These are phyloP conservation scores for Colistium nudipinnis DNA, from an alignment of 2,113 vertebrate genomes.

Conservation along the genomic window DNA sequence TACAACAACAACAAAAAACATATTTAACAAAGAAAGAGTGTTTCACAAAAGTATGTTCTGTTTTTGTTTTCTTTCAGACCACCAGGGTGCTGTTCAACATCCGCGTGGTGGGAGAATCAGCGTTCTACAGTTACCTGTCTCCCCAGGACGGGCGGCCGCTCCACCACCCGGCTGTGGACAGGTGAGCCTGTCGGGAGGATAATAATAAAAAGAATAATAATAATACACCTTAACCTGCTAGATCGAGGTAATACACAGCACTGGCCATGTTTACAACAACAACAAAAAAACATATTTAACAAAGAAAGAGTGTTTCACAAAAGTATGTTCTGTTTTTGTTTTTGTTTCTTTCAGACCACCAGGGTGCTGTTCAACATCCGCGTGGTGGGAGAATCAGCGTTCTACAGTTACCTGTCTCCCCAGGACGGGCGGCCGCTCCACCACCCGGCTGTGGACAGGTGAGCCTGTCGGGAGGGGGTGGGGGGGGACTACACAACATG, in stretches of 20 bases:
- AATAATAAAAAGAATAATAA: no score
- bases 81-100: slow-evolving; percentile 86
- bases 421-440: slow-evolving; percentile 88
- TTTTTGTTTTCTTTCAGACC: slow-evolving; percentile 78
- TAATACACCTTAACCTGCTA: neutral
- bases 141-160: slow-evolving; percentile 88
- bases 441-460: slow-evolving; percentile 93
- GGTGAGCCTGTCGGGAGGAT: no score
- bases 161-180: slow-evolving; percentile 89
- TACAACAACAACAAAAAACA: no score
- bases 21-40: neutral
- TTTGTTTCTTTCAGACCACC: slow-evolving; percentile 75
- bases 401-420: slow-evolving; percentile 88
- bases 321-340: neutral
- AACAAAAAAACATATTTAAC: neutral
- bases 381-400: slow-evolving; percentile 82
- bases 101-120: slow-evolving; percentile 84
- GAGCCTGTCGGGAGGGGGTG: slow-evolving; percentile 59
- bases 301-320: no score
- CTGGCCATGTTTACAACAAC: neutral
- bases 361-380: slow-evolving; percentile 88
- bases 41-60: neutral
- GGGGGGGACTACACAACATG: no score
- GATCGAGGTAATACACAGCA: neutral
- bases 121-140: slow-evolving; percentile 87